These are phyloP conservation scores for Ooceraea biroi DNA, from an alignment of 1,140 invertebrate species.

Conservation along the genomic window DNA sequence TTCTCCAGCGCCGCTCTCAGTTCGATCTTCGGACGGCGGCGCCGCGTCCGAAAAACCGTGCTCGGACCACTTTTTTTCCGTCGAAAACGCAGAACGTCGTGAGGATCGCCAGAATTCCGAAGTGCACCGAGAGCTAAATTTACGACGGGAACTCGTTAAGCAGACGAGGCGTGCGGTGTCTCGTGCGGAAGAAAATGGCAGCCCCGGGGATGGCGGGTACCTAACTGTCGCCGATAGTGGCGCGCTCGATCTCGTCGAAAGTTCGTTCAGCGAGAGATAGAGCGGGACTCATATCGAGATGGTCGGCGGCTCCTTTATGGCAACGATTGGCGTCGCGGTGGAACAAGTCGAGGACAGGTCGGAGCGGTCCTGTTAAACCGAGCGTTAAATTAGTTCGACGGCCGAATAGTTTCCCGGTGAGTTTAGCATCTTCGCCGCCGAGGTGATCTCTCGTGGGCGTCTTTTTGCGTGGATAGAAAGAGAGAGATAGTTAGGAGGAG, in stretches of 20 bases:
- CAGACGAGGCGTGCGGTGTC: conserved; percentile 12
- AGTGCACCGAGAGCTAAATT: conserved; percentile 45
- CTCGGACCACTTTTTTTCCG: conserved; percentile 30
- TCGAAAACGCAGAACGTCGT: conserved; percentile 15
- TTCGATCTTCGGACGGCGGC: not conserved
- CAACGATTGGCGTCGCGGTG: conserved; percentile 52
- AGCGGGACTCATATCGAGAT: conserved; percentile 42
- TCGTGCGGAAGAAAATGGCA: conserved; percentile 28
- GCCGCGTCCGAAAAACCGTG: not conserved
- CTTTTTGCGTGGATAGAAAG: conserved; percentile 40
- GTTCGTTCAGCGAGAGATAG: conserved; percentile 47
- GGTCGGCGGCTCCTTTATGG: conserved; percentile 54
- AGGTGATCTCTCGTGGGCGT: conserved; percentile 43
- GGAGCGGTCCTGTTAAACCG: conserved; percentile 58
- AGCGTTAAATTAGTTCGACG: conserved; percentile 71
- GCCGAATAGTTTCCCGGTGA: conserved; percentile 63
- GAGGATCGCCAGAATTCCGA: conserved; percentile 43
- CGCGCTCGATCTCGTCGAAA: conserved; percentile 45
- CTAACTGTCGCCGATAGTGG: conserved; percentile 42
- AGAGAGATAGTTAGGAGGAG: not conserved
- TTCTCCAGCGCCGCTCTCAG: conserved; percentile 37
- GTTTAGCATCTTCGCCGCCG: conserved; percentile 65
- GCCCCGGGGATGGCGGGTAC: not conserved
- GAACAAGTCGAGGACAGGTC: conserved; percentile 62
- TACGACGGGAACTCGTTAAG: conserved; percentile 39